These are phyloP conservation scores for Podotricha telesiphe DNA, from an alignment of 2,888 invertebrate genomes.

Conservation along the genomic window DNA sequence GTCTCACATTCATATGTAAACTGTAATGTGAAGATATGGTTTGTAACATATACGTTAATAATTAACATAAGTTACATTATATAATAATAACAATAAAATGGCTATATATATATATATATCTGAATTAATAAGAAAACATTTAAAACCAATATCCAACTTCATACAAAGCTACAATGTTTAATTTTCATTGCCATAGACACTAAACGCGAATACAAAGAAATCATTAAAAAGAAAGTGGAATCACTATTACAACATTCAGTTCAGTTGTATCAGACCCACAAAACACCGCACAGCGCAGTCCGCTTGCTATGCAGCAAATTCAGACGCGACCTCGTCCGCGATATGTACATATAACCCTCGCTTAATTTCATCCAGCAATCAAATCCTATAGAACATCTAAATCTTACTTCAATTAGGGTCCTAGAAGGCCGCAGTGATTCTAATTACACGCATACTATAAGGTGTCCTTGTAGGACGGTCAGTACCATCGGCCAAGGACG, in stretches of 20 bases:
- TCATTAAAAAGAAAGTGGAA: conserved; percentile 32
- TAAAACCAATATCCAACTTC: not conserved
- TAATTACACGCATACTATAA: conserved; percentile 72
- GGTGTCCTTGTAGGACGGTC: conserved; percentile 72
- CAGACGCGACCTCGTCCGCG: conserved; percentile 72
- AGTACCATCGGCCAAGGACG: conserved; percentile 74
- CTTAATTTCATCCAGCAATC: conserved; percentile 49
- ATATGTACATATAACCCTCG: conserved; percentile 52
- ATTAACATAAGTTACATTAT: not conserved
- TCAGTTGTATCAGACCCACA: conserved; percentile 66
- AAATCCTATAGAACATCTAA: conserved; percentile 53
- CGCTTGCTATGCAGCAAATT: conserved; percentile 79
- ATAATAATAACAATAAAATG: too few relatives aligned
- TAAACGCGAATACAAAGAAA: conserved; percentile 26
- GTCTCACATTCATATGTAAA: conserved; percentile 15
- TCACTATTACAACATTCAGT: conserved; percentile 22
- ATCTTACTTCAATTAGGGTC: conserved; percentile 16
- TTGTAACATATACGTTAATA: not conserved
- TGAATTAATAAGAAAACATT: too few relatives aligned
- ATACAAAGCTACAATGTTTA: not conserved
- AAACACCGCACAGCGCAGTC: conserved; percentile 79
- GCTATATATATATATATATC: too few relatives aligned
- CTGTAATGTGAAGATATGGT: conserved; percentile 10
- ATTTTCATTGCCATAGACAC: conserved; percentile 7
- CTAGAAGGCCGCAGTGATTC: conserved; percentile 36